Conservation (phyloP, 2,113 vertebrate species). For the Nesoenas mayeri region DNA sequence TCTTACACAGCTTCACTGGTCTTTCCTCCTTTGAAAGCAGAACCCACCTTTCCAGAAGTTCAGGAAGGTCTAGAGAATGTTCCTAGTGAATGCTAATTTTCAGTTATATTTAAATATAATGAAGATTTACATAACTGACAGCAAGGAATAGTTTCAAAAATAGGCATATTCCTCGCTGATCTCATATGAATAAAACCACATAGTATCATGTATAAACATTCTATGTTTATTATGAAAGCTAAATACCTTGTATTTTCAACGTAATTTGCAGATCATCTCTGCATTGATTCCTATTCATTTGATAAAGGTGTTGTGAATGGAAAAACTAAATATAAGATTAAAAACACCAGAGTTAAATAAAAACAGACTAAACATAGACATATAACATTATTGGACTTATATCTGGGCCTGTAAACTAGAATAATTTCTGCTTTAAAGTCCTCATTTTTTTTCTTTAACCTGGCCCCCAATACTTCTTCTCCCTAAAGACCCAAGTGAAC, state of each 20-base stretch:
- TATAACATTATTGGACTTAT: background rate
- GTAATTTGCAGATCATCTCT: background rate
- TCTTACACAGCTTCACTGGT: background rate
- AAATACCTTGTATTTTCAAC: background rate
- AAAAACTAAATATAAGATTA: background rate
- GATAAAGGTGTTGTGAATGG: background rate
- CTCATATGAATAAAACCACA: background rate
- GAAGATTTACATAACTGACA: background rate
- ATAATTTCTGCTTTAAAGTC: background rate
- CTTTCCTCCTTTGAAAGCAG: background rate
- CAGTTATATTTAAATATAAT: background rate
- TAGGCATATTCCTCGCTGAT: background rate
- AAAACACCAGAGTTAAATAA: background rate
- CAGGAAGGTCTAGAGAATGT: background rate
- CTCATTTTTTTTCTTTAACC: background rate
- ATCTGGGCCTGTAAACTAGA: background rate
- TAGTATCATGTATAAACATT: background rate
- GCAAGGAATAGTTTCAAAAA: background rate
- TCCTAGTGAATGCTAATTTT: background rate
- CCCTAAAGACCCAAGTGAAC: background rate
- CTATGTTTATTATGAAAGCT: background rate
- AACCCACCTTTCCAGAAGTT: background rate
- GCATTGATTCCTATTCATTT: background rate
- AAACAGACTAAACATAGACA: background rate
- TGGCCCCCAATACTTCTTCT: background rate